Evolutionary conservation across 2,888 invertebrate genomes (phyloP).

Genomic region (Strigamia transsilvanica): DNA sequence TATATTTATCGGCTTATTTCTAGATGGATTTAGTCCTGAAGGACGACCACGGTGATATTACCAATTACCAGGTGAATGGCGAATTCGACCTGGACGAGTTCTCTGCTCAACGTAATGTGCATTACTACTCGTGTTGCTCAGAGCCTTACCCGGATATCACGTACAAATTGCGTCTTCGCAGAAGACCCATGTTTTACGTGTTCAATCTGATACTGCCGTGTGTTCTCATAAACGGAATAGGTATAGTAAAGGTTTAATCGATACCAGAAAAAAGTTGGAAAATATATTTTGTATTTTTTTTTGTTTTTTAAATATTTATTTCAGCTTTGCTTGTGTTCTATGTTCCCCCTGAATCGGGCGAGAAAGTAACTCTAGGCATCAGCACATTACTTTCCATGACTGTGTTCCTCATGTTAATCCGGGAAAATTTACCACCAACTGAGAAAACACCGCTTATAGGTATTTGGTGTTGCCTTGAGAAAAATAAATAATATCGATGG

Average conservation of each 20-base stretch:
- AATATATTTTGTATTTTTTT: not conserved
- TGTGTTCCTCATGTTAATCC: constrained; percentile 85
- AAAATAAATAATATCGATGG: constrained; percentile 10
- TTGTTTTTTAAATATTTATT: constrained; percentile 57
- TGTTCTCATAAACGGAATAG: constrained; percentile 83
- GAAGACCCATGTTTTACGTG: constrained; percentile 84
- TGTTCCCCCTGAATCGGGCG: constrained; percentile 86
- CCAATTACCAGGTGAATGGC: constrained; percentile 90
- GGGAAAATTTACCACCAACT: constrained; percentile 84
- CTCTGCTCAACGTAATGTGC: constrained; percentile 75
- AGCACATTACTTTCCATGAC: constrained; percentile 88
- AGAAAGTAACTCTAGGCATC: constrained; percentile 86
- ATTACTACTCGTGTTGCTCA: constrained; percentile 81
- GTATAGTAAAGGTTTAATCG: constrained; percentile 64
- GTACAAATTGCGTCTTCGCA: constrained; percentile 77
- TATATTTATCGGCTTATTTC: not conserved
- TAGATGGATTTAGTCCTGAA: constrained; percentile 79
- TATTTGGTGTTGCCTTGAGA: constrained; percentile 62
- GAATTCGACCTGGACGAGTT: constrained; percentile 86
- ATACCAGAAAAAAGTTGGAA: not conserved
- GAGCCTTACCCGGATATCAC: constrained; percentile 87
- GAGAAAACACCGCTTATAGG: constrained; percentile 87
- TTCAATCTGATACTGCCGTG: constrained; percentile 87
- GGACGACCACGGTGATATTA: constrained; percentile 82
- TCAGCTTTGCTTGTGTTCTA: constrained; percentile 84